Conservation (phyloP, 2,888 invertebrate genomes). For the Lasioglossum pauxillum region DNA sequence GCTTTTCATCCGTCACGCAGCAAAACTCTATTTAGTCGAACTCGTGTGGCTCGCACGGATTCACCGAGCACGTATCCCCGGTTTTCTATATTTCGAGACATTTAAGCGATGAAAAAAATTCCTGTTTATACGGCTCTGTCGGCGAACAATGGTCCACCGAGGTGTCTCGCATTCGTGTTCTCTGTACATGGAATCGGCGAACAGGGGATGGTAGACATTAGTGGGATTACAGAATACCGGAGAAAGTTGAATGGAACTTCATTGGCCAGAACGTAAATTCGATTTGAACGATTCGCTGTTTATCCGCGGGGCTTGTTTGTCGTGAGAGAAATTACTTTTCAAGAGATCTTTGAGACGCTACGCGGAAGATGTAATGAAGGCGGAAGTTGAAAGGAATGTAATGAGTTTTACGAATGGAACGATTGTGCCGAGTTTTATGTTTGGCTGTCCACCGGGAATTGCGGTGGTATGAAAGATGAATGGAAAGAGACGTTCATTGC, state of each 20-base stretch:
- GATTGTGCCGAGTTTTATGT: not conserved
- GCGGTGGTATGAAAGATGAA: not conserved
- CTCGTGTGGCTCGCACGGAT: not conserved
- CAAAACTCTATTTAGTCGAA: not conserved
- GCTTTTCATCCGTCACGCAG: not conserved
- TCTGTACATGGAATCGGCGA: not conserved
- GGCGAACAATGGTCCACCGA: not conserved
- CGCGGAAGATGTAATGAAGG: not conserved
- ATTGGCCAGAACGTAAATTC: not conserved
- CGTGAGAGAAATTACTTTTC: slow-evolving; percentile 2
- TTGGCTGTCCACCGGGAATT: not conserved
- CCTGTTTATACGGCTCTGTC: not conserved
- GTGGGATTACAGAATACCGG: not conserved
- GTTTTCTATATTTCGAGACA: slow-evolving; percentile 14
- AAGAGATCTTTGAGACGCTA: not conserved
- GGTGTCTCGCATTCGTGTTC: not conserved
- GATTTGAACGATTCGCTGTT: slow-evolving; percentile 14
- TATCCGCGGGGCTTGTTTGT: slow-evolving; percentile 10
- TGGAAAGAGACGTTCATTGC: not conserved
- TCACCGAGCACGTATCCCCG: not conserved
- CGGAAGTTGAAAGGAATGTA: not conserved
- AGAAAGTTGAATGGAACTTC: not conserved
- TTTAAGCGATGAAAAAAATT: slow-evolving; percentile 8
- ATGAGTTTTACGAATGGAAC: not conserved
- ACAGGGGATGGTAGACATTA: not conserved